Base-by-base conservation (phyloP, 35 echinoderm and acorn worm species). In the Strongylocentrotus purpuratus region DNA sequence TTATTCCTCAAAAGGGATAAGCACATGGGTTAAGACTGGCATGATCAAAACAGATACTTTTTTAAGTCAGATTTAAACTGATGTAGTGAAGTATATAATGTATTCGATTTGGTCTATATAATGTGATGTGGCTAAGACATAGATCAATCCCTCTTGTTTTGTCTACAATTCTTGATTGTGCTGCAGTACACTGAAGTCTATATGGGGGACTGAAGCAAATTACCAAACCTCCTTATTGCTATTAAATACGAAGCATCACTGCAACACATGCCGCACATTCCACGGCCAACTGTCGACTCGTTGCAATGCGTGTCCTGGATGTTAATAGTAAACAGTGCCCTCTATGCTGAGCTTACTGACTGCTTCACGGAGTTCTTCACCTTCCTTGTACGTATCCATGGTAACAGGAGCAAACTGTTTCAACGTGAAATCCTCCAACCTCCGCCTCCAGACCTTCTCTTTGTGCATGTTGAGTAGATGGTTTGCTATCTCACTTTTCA, bases 401-500 rank as follows among this genome's bases (percentile, higher is more conserved):
- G 85, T 94, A 31, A 97, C 65, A 31, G 94, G 92, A 11, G 95
- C 93, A 96, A 98, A 98, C 90, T 96, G 96, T 31, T 85, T 94
- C 33, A 98, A 65, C 33, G 89, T 94, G 86, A 95, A 97, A 17
- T 94, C 95, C 17, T 94, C 85, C 47, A 98, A 86, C n/a, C 94
- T 70, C 52, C 31, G 17, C 46, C 28, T 46, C 97, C 97, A 98
- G 12, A 96, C 86, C 31, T 60, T 61, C 35, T 97, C 96, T 35
- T 87, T 58, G 85, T 98, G 97, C 95, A 98, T 97, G 58, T 96
- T 86, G 22, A 98, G 95, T 85, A 98, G 95, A 47, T 94, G 95
- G 11, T 85, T 92, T 0, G 93, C 46, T 2, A 98, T 93, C 8
- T 96, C 55, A 13, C 60, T 61, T 88, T 95, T 96, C n/a, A 97